Evolutionary conservation across 2,797 vertebrate species (phyloP), one percentile per base, ranked within the genome.

Genomic region (Rhynchonycteris naso): DNA sequence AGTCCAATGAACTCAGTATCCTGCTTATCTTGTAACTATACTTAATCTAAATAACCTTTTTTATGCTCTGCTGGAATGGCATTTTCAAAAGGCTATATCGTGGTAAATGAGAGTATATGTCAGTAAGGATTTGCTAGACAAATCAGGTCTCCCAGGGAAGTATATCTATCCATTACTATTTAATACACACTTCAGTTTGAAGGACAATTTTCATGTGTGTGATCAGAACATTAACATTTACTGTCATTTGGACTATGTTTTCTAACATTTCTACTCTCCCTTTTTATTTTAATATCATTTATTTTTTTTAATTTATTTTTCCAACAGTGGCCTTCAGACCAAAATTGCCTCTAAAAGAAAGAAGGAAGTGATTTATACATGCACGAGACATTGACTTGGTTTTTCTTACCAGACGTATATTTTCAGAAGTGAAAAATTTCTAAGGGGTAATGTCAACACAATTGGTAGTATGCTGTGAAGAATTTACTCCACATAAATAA

Each of bases 1-100:
- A 98, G 98, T 95, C 97, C 98, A 98, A 98, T 97, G 98, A 98
- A 98, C 96, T 98, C 98, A 96, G 97, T 97, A 94, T 97, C 98
- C 97, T 97, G 97, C 98, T 98, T 98, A 98, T 98, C 98, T 98
- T 98, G 97, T 98, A 98, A 97, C 97, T 98, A 97, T 95, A 97
- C 97, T 98, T 98, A 98, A 98, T 98, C 98, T 98, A 98, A 98
- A 98, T 98, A 98, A 98, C 98, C 98, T 98, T 98, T 98, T 98
- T 98, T 98, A 98, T 98, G 98, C 97, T 98, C 98, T 98, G 96
- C 93, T 98, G 97, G 97, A 98, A 98, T 98, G 98, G 97, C 98
- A 98, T 98, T 98, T 98, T 98, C 98, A 98, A 98, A 98, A 98
- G 97, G 97, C 98, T 98, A 97, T 98, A 97, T 97, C 96, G 95